Evolutionary conservation across 2,888 invertebrate genomes (phyloP), one percentile per base, ranked within the genome.

Genomic region (Himalopsyche tibetana): DNA sequence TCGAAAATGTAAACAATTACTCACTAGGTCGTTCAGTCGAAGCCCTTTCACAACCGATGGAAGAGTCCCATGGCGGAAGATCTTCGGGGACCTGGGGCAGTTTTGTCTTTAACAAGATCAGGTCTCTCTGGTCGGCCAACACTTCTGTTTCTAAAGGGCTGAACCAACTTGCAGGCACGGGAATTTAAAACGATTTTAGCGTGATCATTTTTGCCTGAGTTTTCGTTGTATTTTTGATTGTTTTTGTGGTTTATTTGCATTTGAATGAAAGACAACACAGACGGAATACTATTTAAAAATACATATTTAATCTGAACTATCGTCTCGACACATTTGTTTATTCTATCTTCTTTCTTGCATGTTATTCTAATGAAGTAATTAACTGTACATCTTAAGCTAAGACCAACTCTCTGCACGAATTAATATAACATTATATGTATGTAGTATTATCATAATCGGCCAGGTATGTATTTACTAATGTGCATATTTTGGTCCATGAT

Each of bases 101-200:
- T 89, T 92, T 96, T 91, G 96, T 97, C 90, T 95, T 97, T 91
- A 96, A 96, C 91, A 97, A 97, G 94, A 97, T 98, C 92, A 96
- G 97, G 90, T 97, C 97, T 80, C 93, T 98, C 88, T 97, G 97
- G 97, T 96, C 95, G 89, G 95, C 95, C 89, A 96, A 96, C 90
- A 94, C 95, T 83, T 95, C 95, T 88, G 95, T 95, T 89, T 94
- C 96, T 88, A 96, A 95, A 91, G 97, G 97, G 90, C 94, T 97
- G 90, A 97, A 97, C 94, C 97, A 96, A 92, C 94, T 97, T 90
- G 94, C 85, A 84, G 86, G 86, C 84, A 87, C 84, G 84, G 63
- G 45, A 80, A 56, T 38, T 80, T 42, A 82, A 8, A 40, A 42
- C 55, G 42, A 80, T 86, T 81, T 89, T 82, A 86, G 86, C 86